Conservation (phyloP, 2,797 vertebrate species). For the Momotus momota region DNA sequence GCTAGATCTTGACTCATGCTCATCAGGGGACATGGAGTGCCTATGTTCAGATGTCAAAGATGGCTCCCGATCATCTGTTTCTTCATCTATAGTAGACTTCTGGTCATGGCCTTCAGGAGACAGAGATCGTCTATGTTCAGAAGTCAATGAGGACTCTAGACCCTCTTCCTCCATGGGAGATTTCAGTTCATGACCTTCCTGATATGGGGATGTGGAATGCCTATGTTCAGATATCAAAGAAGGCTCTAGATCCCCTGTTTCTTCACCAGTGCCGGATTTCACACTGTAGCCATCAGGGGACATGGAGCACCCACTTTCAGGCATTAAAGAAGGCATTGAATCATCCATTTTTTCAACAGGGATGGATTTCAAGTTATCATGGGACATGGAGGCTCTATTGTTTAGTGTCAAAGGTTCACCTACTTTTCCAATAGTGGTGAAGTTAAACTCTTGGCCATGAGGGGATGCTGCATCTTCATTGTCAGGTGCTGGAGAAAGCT, state of each 20-base stretch:
- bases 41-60: conserved; percentile 29
- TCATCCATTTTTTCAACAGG: background rate
- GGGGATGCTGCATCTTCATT: background rate
- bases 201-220: conserved; percentile 72
- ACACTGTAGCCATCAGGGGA: conserved; percentile 44
- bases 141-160: conserved; percentile 20
- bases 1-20: conserved; percentile 61
- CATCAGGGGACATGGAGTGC: conserved; percentile 39
- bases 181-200: conserved; percentile 37
- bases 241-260: conserved; percentile 40
- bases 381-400: background rate
- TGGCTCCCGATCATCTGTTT: conserved; percentile 34
- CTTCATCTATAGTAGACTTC: conserved; percentile 50
- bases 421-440: background rate
- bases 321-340: background rate
- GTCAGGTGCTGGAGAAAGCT: conserved; percentile 4
- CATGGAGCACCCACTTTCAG: background rate
- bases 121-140: conserved; percentile 14
- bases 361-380: conserved; percentile 2
- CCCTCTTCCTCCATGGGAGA: conserved; percentile 50
- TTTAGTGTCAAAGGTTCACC: background rate
- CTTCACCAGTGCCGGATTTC: conserved; percentile 41
- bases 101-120: conserved; percentile 49
- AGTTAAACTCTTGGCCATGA: background rate
- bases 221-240: conserved; percentile 66